Conservation (phyloP, 2,888 invertebrate genomes). For the Parasteatoda lunata region DNA sequence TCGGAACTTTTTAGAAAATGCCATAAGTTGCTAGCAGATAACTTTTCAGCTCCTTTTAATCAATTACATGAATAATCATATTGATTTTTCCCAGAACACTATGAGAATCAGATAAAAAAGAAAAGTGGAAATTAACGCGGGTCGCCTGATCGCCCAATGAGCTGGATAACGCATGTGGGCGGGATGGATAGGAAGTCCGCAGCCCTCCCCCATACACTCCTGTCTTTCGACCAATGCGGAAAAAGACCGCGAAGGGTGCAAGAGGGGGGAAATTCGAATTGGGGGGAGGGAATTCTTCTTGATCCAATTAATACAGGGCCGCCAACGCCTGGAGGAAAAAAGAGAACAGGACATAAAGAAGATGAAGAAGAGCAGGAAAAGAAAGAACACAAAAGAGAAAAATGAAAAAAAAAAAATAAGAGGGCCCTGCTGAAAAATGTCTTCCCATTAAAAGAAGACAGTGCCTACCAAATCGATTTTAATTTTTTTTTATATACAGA, state of each 20-base stretch:
- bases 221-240: constrained; percentile 43
- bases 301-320: constrained; percentile 64
- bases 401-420: constrained; percentile 25
- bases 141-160: constrained; percentile 32
- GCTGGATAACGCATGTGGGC: constrained; percentile 20
- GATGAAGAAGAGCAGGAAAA: constrained; percentile 23
- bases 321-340: constrained; percentile 57
- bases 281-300: constrained; percentile 39
- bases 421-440: constrained; percentile 61
- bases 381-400: constrained; percentile 5
- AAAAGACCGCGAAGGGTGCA: constrained; percentile 15
- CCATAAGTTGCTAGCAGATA: no score
- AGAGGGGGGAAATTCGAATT: constrained; percentile 12
- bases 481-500: constrained; percentile 56
- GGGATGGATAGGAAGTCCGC: constrained; percentile 41
- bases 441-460: constrained; percentile 64
- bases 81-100: neutral
- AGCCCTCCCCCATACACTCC: neutral
- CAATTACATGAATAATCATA: neutral
- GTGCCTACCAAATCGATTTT: constrained; percentile 51
- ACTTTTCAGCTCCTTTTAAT: no score
- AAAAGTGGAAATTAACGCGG: constrained; percentile 4
- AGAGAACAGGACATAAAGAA: constrained; percentile 52
- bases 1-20: no score
- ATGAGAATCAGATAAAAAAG: neutral